These are phyloP conservation scores for Scyliorhinus canicula DNA, from an alignment of 2,797 vertebrate genomes.

Conservation along the genomic window DNA sequence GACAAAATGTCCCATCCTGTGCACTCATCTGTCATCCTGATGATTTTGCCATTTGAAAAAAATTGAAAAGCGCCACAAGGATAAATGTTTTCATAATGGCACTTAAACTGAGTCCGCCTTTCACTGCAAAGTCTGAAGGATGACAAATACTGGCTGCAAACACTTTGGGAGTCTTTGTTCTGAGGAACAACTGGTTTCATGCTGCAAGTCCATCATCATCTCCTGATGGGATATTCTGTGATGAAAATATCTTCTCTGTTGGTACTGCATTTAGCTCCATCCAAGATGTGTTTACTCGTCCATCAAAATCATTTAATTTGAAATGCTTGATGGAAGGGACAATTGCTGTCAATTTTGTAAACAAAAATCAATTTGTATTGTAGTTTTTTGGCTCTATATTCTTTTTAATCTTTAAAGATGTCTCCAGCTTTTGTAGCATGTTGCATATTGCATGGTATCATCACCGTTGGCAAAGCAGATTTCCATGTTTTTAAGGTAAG, in stretches of 20 bases:
- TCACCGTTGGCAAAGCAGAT: not conserved
- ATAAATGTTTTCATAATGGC: slow-evolving; percentile 32
- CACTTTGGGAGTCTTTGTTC: not conserved
- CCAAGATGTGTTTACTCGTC: not conserved
- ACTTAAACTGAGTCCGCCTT: not conserved
- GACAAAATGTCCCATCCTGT: slow-evolving; percentile 21
- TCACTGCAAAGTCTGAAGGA: not conserved
- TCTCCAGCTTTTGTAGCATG: not conserved
- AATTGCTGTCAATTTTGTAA: not conserved
- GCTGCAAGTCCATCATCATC: slow-evolving; percentile 6
- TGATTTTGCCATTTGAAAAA: slow-evolving; percentile 29
- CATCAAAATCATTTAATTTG: not conserved
- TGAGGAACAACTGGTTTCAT: not conserved
- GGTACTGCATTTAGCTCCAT: not conserved
- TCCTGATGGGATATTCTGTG: not conserved
- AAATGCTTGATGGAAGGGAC: too few species aligned
- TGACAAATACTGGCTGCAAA: slow-evolving; percentile 5
- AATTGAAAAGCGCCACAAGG: not conserved
- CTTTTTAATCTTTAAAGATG: not conserved
- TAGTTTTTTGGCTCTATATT: not conserved
- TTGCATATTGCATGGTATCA: not conserved
- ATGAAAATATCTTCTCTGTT: not conserved
- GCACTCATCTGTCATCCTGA: slow-evolving; percentile 4
- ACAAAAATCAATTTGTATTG: not conserved
- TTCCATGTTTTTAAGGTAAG: not conserved